Base-by-base conservation (phyloP, 64 coral and sea anemone species). In the Cladopsammia gracilis region DNA sequence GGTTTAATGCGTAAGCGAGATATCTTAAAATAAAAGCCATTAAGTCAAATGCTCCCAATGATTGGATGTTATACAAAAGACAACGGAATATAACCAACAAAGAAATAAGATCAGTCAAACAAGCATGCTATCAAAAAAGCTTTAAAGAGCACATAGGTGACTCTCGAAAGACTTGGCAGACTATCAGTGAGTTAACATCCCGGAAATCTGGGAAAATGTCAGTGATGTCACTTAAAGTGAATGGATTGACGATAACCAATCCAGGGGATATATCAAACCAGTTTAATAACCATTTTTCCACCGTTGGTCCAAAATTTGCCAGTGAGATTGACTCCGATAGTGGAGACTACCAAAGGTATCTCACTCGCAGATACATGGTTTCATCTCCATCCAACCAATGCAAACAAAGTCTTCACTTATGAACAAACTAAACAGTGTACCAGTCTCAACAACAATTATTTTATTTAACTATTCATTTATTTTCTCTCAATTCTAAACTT, bases 21-120 rank as follows among this genome's bases (percentile, higher is more conserved):
- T n/a, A n/a, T n/a, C n/a, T n/a, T n/a, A n/a, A n/a, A 25, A 82
- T 71, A 58, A 65, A 45, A 89, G 87, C 87, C 16, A 89, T 78
- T n/a, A 50, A 73, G 23, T 88, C 66, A 56, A 89, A 78, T 56
- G 53, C 72, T 77, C 26, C 57, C 4, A 25, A 77, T 76, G 71
- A 89, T 56, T 78, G 87, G 87, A 44, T 11, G 7, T 5, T 23
- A 58, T 77, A 60, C n/a, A 89, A 89, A 77, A 24, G 18, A 18
- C 20, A 59, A 24, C 73, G 73, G 13, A 77, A 89, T 65, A 61
- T 46, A 62, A 73, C 74, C 13, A 89, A 89, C 51, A 76, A 64
- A 22, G 53, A 89, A 64, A 89, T 53, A 53, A 53, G 51, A 53
- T 53, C 10, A 53, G 10, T 53, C 51, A 53, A 10, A 53, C 51